A percentile compares a stretch with the other conserved stretches of the same genome.
These are phyloP conservation scores for Centropus bengalensis DNA, from an alignment of 2,113 vertebrate species.

Conservation along the genomic window DNA sequence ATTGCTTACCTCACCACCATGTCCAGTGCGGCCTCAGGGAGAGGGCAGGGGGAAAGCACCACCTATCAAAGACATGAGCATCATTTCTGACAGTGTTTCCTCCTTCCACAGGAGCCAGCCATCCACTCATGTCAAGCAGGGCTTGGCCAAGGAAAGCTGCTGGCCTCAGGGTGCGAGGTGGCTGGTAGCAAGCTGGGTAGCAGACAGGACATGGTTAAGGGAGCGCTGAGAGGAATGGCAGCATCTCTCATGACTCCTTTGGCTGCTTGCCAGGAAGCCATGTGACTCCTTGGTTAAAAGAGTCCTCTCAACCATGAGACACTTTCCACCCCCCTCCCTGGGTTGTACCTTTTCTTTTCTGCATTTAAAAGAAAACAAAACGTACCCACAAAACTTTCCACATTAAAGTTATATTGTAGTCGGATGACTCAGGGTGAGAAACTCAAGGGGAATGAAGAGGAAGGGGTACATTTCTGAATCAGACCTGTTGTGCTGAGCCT, in stretches of 20 bases:
- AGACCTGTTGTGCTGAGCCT: slow-evolving; percentile 34
- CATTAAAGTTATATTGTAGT: slow-evolving; percentile 44
- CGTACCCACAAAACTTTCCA: slow-evolving; percentile 38
- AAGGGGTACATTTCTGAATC: slow-evolving; percentile 49
- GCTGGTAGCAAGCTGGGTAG: background rate
- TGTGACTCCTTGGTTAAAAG: slow-evolving; percentile 67
- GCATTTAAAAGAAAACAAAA: slow-evolving; percentile 57
- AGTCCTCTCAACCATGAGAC: slow-evolving; percentile 68
- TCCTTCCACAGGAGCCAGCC: background rate
- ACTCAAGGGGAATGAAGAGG: slow-evolving; percentile 18
- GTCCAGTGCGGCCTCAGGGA: accelerated
- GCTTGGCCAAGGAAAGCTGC: background rate
- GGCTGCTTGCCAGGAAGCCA: slow-evolving; percentile 36
- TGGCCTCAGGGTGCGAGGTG: accelerated
- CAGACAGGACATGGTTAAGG: slow-evolving; percentile 58
- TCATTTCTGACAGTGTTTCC: background rate
- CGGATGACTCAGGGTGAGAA: slow-evolving; percentile 30
- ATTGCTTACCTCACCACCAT: accelerated
- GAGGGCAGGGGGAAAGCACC: background rate
- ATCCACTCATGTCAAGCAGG: accelerated
- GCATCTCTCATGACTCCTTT: slow-evolving; percentile 62
- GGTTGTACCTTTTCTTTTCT: slow-evolving; percentile 62
- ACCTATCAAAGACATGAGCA: accelerated
- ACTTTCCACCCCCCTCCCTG: background rate
- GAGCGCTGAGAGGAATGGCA: slow-evolving; percentile 6